phyloP scores from a whole-genome alignment of 2,797 vertebrate species.

The Onychomys leucogaster region DNA sequence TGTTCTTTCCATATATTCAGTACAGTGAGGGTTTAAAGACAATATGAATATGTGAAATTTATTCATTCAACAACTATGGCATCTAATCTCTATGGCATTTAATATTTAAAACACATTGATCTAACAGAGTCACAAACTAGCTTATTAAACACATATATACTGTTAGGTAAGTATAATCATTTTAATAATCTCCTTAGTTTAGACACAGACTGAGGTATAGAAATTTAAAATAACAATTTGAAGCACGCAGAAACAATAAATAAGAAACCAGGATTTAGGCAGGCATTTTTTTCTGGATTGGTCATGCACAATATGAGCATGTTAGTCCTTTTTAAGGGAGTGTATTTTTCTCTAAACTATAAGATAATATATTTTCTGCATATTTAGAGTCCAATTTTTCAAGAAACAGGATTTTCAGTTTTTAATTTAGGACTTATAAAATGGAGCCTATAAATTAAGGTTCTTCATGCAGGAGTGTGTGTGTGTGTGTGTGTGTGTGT shows the following conservation, averaged over 20 bases:
- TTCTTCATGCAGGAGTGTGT: neutral
- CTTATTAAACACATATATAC: neutral
- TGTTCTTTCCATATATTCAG: slow-evolving; percentile 35
- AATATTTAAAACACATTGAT: neutral
- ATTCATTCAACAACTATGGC: neutral
- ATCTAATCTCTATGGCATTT: neutral
- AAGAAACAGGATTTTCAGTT: neutral
- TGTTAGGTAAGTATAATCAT: neutral
- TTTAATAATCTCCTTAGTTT: neutral
- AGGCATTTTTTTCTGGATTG: neutral
- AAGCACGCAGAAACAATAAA: neutral
- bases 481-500: neutral
- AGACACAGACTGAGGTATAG: neutral
- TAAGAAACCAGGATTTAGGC: neutral
- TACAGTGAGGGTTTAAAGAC: slow-evolving; percentile 7
- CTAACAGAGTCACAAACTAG: neutral
- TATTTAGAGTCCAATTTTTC: neutral
- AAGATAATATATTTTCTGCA: neutral
- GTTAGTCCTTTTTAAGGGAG: neutral
- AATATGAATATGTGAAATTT: slow-evolving; percentile 11
- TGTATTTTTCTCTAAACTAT: neutral
- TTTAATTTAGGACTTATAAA: neutral
- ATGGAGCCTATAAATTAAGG: neutral
- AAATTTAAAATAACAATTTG: neutral
- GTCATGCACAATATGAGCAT: fast-evolving